Evolutionary conservation across 30 jellyfish, hydroid and myxozoan species (phyloP).

Genomic region (Hydractinia echinata): DNA sequence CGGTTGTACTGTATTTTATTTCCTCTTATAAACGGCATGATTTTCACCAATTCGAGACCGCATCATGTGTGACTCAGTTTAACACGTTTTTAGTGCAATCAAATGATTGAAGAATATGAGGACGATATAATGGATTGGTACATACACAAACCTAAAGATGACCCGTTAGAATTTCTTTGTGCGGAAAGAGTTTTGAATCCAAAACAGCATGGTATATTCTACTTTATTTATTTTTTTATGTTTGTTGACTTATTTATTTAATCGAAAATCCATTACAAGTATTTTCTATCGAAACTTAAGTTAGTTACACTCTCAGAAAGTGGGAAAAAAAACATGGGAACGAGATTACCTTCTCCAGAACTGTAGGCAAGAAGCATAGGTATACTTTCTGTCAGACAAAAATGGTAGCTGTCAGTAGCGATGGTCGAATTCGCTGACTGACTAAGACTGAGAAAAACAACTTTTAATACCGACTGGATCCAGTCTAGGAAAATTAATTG

Average conservation of each 20-base stretch:
- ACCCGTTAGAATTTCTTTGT: constrained; percentile 62
- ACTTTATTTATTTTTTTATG: not conserved
- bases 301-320: too few species aligned
- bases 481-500: not conserved
- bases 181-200: constrained; percentile 40
- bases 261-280: not conserved
- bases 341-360: too few species aligned
- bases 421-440: too few species aligned
- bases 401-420: too few species aligned
- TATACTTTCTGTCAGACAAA: too few species aligned
- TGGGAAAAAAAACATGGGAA: too few species aligned
- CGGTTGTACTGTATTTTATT: too few species aligned
- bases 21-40: too few species aligned
- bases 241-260: not conserved
- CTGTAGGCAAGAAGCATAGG: too few species aligned
- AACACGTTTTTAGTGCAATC: constrained; percentile 49
- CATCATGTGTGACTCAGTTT: not conserved
- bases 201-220: constrained; percentile 7
- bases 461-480: not conserved
- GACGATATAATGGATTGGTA: constrained; percentile 78
- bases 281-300: not conserved
- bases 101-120: constrained; percentile 65
- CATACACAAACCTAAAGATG: constrained; percentile 40
- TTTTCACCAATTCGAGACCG: too few species aligned
- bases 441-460: too few species aligned